These are phyloP conservation scores for Xiphias gladius DNA, from an alignment of 2,113 vertebrate species.

Conservation along the genomic window DNA sequence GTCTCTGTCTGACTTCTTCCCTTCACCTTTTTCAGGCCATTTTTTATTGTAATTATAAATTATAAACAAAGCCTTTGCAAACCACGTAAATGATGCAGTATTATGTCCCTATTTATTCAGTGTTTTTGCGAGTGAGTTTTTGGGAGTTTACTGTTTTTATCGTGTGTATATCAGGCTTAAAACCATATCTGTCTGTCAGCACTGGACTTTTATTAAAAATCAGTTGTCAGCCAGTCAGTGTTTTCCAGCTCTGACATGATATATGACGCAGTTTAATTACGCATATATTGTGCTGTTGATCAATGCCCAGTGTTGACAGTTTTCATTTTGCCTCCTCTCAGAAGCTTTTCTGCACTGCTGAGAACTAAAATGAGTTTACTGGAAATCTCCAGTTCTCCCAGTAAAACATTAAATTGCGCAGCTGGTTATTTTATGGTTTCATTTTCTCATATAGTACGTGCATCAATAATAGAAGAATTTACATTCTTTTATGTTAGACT, in stretches of 20 bases:
- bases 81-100: conserved; percentile 30
- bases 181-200: conserved; percentile 24
- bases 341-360: not conserved
- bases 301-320: conserved; percentile 24
- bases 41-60: conserved; percentile 14
- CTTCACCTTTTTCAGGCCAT: conserved; percentile 3
- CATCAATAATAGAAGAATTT: not conserved
- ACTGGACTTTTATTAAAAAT: conserved; percentile 38
- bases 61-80: conserved; percentile 4
- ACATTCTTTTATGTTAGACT: not conserved
- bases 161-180: conserved; percentile 34
- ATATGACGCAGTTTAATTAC: conserved; percentile 55
- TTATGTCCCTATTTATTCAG: conserved; percentile 51
- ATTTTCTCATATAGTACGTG: not conserved
- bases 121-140: not conserved
- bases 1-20: conserved; percentile 4
- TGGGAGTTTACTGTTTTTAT: not conserved
- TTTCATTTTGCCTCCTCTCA: conserved; percentile 39
- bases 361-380: not conserved
- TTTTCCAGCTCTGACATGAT: conserved; percentile 36
- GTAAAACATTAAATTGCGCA: not conserved
- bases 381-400: not conserved
- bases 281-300: conserved; percentile 31
- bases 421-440: not conserved
- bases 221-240: conserved; percentile 9